Conservation (phyloP, 2,113 vertebrate species). For the Hiodon tergisus region DNA sequence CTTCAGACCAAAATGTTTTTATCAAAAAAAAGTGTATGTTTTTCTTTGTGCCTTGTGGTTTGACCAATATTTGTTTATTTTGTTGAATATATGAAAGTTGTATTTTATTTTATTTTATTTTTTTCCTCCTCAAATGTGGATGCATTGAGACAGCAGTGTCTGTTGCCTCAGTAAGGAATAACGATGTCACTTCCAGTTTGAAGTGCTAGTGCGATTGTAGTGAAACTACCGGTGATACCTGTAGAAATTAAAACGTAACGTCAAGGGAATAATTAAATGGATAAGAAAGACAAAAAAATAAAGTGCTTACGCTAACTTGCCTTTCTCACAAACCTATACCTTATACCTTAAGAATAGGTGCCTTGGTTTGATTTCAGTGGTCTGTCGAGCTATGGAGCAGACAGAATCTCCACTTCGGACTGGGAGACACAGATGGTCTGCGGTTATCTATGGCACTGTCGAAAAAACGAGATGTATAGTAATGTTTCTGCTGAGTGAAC, state of each 20-base stretch:
- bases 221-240: constrained; percentile 10
- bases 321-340: background rate
- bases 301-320: constrained; percentile 1
- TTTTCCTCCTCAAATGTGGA: background rate
- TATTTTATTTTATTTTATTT: background rate
- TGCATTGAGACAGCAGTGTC: constrained; percentile 26
- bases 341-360: background rate
- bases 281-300: constrained; percentile 14
- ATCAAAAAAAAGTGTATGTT: background rate
- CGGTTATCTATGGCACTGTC: too few species aligned
- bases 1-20: background rate
- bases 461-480: background rate
- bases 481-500: background rate
- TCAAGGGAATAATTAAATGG: constrained; percentile 37
- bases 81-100: background rate
- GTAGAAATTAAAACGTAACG: constrained; percentile 13
- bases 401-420: background rate
- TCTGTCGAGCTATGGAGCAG: background rate
- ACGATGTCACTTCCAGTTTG: constrained; percentile 47
- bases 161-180: constrained; percentile 37
- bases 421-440: background rate
- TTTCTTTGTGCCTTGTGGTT: background rate
- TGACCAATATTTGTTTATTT: background rate
- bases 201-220: constrained; percentile 39
- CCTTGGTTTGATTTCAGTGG: background rate